Evolutionary conservation across 2,113 vertebrate species (phyloP).

Genomic region (Chamaea fasciata): DNA sequence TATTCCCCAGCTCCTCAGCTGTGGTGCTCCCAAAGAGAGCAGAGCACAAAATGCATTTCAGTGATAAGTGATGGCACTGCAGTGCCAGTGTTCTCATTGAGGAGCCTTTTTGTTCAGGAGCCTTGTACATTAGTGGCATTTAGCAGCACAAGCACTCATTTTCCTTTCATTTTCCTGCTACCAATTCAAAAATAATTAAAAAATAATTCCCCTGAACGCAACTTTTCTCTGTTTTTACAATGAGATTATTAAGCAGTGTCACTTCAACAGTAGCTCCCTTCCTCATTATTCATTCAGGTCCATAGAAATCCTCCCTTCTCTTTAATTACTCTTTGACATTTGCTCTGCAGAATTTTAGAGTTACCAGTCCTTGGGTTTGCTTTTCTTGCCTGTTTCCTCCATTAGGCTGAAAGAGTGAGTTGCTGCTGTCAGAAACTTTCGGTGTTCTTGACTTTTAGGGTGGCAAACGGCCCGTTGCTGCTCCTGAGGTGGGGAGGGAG

Average conservation of each 20-base stretch:
- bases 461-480: not conserved
- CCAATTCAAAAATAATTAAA: conserved; percentile 49
- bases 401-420: not conserved
- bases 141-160: conserved; percentile 2
- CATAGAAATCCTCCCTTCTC: not conserved
- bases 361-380: not conserved
- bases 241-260: conserved; percentile 40
- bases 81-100: conserved; percentile 4
- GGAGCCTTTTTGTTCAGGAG: conserved; percentile 7
- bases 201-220: conserved; percentile 28
- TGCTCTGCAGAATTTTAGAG: conserved; percentile 2
- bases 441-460: not conserved
- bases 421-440: not conserved
- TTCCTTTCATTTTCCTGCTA: conserved; percentile 26
- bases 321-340: conserved; percentile 46
- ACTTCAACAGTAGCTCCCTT: not conserved
- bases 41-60: not conserved
- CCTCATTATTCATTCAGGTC: conserved; percentile 26
- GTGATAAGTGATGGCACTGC: conserved; percentile 1
- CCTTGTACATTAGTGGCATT: conserved; percentile 16
- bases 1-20: not conserved
- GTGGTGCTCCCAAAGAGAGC: accelerated
- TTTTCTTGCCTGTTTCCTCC: not conserved
- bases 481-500: not conserved
- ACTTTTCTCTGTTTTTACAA: conserved; percentile 31